Conservation (phyloP, 2,797 vertebrate genomes). For the Premnoplex brunnescens region DNA sequence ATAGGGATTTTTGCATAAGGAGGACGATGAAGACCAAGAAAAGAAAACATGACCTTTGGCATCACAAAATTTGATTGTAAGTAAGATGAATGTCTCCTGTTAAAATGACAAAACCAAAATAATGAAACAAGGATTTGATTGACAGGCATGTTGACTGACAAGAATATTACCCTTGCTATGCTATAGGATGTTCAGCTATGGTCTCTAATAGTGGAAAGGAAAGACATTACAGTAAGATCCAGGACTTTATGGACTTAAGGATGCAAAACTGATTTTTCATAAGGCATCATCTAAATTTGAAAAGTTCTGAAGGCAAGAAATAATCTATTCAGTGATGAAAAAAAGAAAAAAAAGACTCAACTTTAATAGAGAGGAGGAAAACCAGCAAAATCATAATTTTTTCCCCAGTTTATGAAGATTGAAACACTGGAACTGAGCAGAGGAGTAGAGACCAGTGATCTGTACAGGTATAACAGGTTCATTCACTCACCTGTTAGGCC, state of each 20-base stretch:
- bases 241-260: background rate
- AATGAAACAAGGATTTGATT: conserved; percentile 54
- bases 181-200: background rate
- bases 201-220: background rate
- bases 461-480: background rate
- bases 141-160: conserved; percentile 16
- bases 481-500: background rate
- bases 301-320: background rate
- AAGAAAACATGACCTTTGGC: background rate
- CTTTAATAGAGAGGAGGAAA: background rate
- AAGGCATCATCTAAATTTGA: background rate
- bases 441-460: background rate
- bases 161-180: background rate
- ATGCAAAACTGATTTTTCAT: background rate
- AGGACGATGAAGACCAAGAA: background rate
- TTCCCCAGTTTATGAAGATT: background rate
- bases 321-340: background rate
- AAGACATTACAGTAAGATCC: background rate
- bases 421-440: background rate
- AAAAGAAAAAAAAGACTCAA: background rate
- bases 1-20: background rate
- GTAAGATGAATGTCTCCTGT: conserved; percentile 1
- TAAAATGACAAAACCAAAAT: conserved; percentile 7
- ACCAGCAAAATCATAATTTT: background rate
- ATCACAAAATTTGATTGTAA: conserved; percentile 33